phyloP scores from a whole-genome alignment of 2,113 vertebrate genomes.

The Pterocles orientalis region DNA sequence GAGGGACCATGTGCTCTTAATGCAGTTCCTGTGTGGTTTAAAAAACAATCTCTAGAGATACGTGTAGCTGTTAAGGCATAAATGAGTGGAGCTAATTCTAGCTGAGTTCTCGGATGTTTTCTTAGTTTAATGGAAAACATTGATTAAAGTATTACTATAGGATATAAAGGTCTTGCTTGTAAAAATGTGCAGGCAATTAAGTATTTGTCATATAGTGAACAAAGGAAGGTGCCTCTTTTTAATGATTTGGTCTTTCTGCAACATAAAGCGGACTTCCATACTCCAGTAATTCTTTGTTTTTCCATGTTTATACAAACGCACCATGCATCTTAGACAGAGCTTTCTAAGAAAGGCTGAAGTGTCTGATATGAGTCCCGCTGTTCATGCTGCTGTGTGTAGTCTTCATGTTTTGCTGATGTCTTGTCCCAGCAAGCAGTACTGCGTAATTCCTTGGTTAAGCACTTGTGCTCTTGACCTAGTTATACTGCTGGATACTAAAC shows the following conservation, averaged over 20 bases:
- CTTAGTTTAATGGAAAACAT: slow-evolving; percentile 12
- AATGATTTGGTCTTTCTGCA: not conserved
- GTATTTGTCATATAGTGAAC: not conserved
- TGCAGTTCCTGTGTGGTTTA: not conserved
- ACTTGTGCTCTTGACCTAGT: not conserved
- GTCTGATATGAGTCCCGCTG: not conserved
- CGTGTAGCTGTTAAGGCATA: not conserved
- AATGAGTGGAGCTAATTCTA: not conserved
- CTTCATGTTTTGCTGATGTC: not conserved
- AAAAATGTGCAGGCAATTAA: not conserved
- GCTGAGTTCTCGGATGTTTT: not conserved
- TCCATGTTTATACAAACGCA: not conserved
- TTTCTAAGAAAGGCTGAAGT: not conserved
- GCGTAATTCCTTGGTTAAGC: not conserved
- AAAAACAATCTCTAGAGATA: not conserved
- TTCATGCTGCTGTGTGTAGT: not conserved
- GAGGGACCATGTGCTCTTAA: not conserved
- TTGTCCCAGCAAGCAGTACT: not conserved
- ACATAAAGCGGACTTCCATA: not conserved
- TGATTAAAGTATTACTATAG: not conserved
- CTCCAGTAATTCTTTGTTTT: not conserved
- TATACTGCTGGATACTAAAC: not conserved
- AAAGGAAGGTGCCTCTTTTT: not conserved
- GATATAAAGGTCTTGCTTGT: not conserved
- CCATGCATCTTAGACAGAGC: not conserved